phyloP scores from a whole-genome alignment of 2,797 vertebrate genomes.

The Oreochromis mossambicus region DNA sequence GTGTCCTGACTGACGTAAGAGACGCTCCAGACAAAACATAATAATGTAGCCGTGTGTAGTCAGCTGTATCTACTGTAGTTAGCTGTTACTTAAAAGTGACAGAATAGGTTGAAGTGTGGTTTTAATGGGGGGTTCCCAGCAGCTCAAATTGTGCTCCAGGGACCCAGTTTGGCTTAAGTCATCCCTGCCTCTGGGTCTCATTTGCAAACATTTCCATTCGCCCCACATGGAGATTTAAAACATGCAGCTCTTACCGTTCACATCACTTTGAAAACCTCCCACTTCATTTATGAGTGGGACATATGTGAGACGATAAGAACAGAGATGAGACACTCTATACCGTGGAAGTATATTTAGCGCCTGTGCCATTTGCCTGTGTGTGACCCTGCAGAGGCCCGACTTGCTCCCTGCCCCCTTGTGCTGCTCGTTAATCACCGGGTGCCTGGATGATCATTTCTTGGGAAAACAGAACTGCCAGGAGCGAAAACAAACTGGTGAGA shows the following conservation, averaged over 20 bases:
- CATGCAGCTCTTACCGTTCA: neutral
- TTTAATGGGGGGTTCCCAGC: neutral
- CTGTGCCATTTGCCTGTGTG: neutral
- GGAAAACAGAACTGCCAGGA: constrained; percentile 61
- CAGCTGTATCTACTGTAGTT: neutral
- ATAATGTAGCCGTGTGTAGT: neutral
- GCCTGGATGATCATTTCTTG: constrained; percentile 54
- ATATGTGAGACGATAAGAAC: neutral
- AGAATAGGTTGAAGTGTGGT: neutral
- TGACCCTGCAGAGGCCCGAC: constrained; percentile 19
- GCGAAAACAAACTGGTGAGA: constrained; percentile 55
- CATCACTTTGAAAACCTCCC: neutral
- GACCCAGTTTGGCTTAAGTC: neutral
- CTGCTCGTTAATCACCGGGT: constrained; percentile 63
- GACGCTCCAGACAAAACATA: neutral
- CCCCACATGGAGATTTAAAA: neutral
- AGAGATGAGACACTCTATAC: neutral
- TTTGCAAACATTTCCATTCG: neutral
- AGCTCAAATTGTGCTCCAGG: neutral
- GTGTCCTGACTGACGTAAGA: neutral
- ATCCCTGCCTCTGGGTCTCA: neutral
- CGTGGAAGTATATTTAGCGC: neutral
- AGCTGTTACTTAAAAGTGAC: neutral
- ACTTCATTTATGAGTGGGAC: neutral
- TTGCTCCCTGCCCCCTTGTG: constrained; percentile 6